Evolutionary conservation across 2,888 invertebrate species (phyloP).

Genomic region (Iphiclides podalirius): DNA sequence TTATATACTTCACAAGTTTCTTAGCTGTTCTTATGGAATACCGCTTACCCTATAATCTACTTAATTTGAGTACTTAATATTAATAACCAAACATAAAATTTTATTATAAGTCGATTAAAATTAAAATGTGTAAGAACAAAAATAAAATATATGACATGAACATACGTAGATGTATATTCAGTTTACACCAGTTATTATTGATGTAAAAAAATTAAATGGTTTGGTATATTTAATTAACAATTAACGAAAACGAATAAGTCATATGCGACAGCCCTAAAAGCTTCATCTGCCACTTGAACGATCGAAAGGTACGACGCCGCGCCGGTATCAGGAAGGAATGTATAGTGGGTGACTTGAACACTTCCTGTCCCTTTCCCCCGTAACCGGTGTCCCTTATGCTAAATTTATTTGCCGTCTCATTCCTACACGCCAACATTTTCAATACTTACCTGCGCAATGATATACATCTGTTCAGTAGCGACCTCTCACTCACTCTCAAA

Average conservation of each 20-base stretch:
- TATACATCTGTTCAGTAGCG: slow-evolving; percentile 76
- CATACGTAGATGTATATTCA: no score
- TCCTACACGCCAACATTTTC: slow-evolving; percentile 75
- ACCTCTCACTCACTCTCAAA: slow-evolving; percentile 56
- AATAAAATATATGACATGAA: no score
- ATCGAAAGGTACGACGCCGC: slow-evolving; percentile 77
- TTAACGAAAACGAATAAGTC: slow-evolving; percentile 32
- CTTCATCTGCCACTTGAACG: slow-evolving; percentile 81
- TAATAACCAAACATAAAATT: no score
- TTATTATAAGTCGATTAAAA: no score
- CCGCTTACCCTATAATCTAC: no score
- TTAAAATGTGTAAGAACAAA: no score
- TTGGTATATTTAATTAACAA: background rate
- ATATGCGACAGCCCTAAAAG: slow-evolving; percentile 72
- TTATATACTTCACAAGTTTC: no score
- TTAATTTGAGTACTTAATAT: no score
- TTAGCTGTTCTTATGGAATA: no score
- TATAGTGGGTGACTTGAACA: slow-evolving; percentile 78
- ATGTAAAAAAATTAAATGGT: background rate
- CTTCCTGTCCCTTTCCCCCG: slow-evolving; percentile 67
- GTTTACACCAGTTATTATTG: no score
- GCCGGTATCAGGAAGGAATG: slow-evolving; percentile 80
- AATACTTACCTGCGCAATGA: slow-evolving; percentile 80
- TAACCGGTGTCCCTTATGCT: slow-evolving; percentile 72
- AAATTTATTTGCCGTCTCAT: slow-evolving; percentile 68